These are phyloP conservation scores for Pristis pectinata DNA, from an alignment of 2,797 vertebrate species.

Conservation along the genomic window DNA sequence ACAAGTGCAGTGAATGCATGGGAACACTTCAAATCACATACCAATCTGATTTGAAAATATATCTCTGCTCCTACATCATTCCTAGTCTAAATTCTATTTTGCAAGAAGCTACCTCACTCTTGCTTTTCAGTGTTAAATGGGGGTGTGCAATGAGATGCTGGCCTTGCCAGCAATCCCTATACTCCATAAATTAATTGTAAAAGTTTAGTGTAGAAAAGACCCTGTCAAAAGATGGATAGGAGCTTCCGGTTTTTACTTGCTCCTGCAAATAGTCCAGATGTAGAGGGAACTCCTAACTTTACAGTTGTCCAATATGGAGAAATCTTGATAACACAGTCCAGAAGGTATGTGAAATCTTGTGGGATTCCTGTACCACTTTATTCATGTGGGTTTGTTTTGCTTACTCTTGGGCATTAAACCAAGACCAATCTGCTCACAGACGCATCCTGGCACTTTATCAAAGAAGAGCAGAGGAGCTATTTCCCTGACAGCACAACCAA, in stretches of 20 bases:
- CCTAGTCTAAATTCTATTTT: no score
- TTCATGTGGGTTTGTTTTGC: not conserved
- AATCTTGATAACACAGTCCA: not conserved
- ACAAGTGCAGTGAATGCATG: no score
- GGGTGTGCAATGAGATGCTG: no score
- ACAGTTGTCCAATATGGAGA: not conserved
- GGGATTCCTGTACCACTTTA: not conserved
- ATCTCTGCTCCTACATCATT: no score
- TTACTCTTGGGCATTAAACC: not conserved
- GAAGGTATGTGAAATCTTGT: not conserved
- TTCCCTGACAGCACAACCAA: not conserved
- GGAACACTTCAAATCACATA: no score
- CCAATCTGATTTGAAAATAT: no score
- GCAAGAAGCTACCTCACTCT: no score
- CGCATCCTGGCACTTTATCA: not conserved
- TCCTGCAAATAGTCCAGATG: not conserved
- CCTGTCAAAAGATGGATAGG: not conserved
- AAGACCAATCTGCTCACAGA: not conserved
- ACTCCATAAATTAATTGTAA: no score
- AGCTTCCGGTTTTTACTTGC: not conserved
- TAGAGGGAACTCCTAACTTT: not conserved
- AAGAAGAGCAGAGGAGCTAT: not conserved
- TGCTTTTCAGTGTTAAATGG: no score
- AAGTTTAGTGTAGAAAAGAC: not conserved
- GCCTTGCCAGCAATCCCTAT: no score